These are phyloP conservation scores for Melitaea athalia DNA, from an alignment of 2,888 invertebrate genomes.

Conservation along the genomic window DNA sequence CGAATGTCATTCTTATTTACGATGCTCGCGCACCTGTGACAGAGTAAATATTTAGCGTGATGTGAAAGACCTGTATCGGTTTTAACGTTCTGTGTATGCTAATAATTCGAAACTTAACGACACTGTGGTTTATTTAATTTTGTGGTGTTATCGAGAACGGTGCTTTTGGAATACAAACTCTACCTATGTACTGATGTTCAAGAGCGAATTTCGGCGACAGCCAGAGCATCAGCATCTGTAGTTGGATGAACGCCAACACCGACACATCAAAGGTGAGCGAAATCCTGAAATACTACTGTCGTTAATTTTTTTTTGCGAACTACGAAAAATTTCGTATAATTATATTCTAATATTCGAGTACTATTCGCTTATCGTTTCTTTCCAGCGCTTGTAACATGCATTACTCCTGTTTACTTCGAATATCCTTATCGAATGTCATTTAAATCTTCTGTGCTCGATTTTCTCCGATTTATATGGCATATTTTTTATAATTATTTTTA, in stretches of 20 bases:
- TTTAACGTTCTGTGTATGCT: conserved; percentile 57
- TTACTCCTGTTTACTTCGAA: conserved; percentile 50
- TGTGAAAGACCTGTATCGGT: conserved; percentile 70
- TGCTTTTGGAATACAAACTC: conserved; percentile 57
- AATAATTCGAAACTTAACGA: conserved; percentile 51
- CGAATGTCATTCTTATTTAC: conserved; percentile 59
- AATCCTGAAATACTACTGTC: conserved; percentile 41
- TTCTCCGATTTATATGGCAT: conserved; percentile 10
- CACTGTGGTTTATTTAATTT: conserved; percentile 61
- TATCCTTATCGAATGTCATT: conserved; percentile 44
- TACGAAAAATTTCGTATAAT: not conserved
- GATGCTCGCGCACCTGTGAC: conserved; percentile 70
- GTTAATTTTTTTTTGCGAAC: conserved; percentile 21
- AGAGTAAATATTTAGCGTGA: conserved; percentile 72
- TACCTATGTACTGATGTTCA: conserved; percentile 59
- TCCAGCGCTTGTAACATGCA: conserved; percentile 39
- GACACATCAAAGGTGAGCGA: conserved; percentile 75
- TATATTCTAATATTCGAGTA: not conserved
- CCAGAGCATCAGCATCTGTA: conserved; percentile 68
- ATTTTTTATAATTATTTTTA: not conserved
- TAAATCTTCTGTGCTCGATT: conserved; percentile 38
- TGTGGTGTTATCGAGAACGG: conserved; percentile 59
- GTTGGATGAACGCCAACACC: conserved; percentile 80
- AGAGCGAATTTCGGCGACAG: conserved; percentile 69
- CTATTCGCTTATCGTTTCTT: conserved; percentile 25